Evolutionary conservation across 2,797 vertebrate species (phyloP).

Genomic region (Sebastes goodei): DNA sequence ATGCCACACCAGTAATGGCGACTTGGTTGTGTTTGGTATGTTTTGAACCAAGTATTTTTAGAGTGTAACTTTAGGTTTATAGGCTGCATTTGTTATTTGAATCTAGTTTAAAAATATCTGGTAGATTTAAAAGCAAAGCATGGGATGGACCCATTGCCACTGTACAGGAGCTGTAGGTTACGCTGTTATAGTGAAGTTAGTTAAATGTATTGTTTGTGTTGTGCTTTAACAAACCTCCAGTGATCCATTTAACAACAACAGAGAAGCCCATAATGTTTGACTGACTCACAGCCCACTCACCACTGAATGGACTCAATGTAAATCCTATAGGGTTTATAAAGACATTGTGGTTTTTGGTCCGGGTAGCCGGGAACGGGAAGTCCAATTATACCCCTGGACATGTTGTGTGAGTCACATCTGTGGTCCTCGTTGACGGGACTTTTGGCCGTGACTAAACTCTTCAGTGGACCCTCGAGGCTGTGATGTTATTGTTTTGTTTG

Average conservation of each 20-base stretch:
- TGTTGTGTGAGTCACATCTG: slow-evolving; percentile 62
- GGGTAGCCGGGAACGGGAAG: slow-evolving; percentile 22
- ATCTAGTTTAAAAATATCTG: not conserved
- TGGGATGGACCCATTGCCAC: not conserved
- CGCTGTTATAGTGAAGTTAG: not conserved
- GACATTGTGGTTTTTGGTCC: slow-evolving; percentile 43
- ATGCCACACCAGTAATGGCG: too few species aligned
- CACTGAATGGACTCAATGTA: not conserved
- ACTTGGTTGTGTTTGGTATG: too few species aligned
- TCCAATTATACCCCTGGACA: slow-evolving; percentile 47
- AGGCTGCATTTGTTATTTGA: not conserved
- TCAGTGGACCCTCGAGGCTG: slow-evolving; percentile 20
- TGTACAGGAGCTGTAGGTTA: not conserved
- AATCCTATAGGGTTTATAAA: slow-evolving; percentile 53
- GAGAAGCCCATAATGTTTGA: not conserved
- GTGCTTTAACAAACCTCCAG: not conserved
- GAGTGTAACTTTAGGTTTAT: too few species aligned
- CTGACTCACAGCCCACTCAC: slow-evolving; percentile 25
- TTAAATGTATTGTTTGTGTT: slow-evolving; percentile 1
- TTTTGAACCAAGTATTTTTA: too few species aligned
- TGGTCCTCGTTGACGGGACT: slow-evolving; percentile 9
- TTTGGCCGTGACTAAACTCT: slow-evolving; percentile 56
- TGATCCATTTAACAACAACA: not conserved
- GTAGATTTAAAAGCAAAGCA: not conserved
- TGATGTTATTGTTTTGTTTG: slow-evolving; percentile 22